Base-by-base conservation (phyloP, 2,888 invertebrate species). In the Andrena marginata region DNA sequence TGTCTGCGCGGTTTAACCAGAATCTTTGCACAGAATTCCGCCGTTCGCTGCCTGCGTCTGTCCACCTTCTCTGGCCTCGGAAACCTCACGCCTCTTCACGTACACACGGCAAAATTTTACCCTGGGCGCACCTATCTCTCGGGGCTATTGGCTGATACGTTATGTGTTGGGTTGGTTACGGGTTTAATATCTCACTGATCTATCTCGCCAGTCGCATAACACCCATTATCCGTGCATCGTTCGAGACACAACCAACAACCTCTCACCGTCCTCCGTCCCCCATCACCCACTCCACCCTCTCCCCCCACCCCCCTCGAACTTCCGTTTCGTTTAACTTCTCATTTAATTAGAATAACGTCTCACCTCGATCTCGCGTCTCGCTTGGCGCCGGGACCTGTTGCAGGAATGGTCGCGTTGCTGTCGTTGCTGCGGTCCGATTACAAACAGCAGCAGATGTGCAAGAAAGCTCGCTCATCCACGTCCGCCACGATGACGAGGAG, bases 131-230 rank as follows among this genome's bases (percentile, higher is more conserved):
- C 87, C 84, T 89, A 87, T 89, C 85, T 87, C 79, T 87, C 86
- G 89, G 91, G 90, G 92, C 92, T 93, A 92, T 93, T 93, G 92
- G 92, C 89, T 93, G 91, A 89, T 88, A 89, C 90, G 89, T 92
- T 92, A 86, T 93, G 92, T 93, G 93, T 93, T 93, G 93, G 93
- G 92, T 89, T 94, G 94, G 94, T 94, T 94, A 90, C 90, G 94
- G 94, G 92, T 92, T 85, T 89, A 89, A 56, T 56, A 89, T 89
- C 80, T 86, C 83, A 89, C 82, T 88, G 89, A 87, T 90, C 76
- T 86, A 81, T 85, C 67, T 75, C 76, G 68, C 75, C 82, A 77
- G 59, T 69, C 76, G 75, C 86, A 76, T 83, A 87, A 77, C 72
- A 68, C 65, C 70, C 72, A 67, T 73, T 67, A 68, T 67, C 56